Conservation (phyloP, 2,113 vertebrate genomes). For the Terrapene triunguis region DNA sequence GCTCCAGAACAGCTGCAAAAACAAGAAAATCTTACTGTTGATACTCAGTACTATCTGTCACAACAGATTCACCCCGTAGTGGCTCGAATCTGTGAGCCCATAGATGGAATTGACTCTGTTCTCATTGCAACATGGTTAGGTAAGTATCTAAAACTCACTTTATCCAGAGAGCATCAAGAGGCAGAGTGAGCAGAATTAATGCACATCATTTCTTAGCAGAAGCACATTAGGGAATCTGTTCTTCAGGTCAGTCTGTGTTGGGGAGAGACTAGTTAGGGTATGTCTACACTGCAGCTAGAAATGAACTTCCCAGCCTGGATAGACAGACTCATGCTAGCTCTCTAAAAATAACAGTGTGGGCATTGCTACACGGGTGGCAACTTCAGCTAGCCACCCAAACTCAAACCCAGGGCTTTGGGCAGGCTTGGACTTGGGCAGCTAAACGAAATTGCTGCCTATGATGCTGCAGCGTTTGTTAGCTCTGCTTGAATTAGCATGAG, state of each 20-base stretch:
- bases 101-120: constrained; percentile 93
- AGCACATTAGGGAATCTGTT: not conserved
- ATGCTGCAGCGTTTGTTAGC: not conserved
- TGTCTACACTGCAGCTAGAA: not conserved
- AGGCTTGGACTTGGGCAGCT: not conserved
- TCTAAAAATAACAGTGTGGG: not conserved
- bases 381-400: not conserved
- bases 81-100: constrained; percentile 96
- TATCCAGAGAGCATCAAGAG: constrained; percentile 14
- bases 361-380: not conserved
- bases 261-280: not conserved
- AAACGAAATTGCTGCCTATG: not conserved
- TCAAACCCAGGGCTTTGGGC: not conserved
- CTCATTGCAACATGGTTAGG: constrained; percentile 94
- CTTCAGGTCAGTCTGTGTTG: not conserved
- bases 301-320: not conserved
- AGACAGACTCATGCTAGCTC: not conserved
- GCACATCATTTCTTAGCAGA: not conserved
- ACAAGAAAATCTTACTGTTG: constrained; percentile 88
- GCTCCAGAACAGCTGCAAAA: constrained; percentile 95
- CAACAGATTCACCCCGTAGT: constrained; percentile 98
- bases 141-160: constrained; percentile 69
- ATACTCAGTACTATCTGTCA: constrained; percentile 96
- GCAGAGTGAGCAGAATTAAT: not conserved
- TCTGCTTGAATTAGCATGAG: not conserved